phyloP scores from a whole-genome alignment of 2,113 vertebrate genomes.

The Potamarius usumacintae region DNA sequence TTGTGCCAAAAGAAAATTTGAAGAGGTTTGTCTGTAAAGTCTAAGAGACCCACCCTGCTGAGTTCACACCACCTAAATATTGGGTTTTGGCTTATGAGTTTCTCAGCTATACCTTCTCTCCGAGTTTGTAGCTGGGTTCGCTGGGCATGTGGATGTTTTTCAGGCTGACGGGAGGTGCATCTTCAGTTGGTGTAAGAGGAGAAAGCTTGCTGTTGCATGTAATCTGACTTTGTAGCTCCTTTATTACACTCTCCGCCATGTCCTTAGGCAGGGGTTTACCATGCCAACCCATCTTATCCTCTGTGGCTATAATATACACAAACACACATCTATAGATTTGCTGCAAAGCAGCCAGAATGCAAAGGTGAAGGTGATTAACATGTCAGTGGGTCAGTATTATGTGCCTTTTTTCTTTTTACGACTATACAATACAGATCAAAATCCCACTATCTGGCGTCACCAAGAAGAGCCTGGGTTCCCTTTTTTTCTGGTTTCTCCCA shows the following conservation, averaged over 20 bases:
- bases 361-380: constrained; percentile 3
- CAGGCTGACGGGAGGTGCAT: constrained; percentile 81
- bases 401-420: background rate
- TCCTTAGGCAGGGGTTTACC: constrained; percentile 90
- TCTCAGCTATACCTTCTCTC: constrained; percentile 82
- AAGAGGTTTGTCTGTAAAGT: background rate
- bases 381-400: background rate
- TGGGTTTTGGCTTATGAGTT: background rate
- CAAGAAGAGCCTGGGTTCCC: background rate
- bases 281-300: constrained; percentile 93
- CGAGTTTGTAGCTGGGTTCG: constrained; percentile 85
- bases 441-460: background rate
- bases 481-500: background rate
- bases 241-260: constrained; percentile 85
- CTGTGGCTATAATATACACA: constrained; percentile 60
- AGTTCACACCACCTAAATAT: background rate
- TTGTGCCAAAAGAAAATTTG: background rate
- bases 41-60: background rate
- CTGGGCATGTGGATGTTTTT: constrained; percentile 88
- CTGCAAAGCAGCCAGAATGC: background rate
- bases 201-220: constrained; percentile 84
- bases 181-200: constrained; percentile 79
- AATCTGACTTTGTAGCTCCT: constrained; percentile 84
- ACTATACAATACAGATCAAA: background rate
- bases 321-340: background rate